Evolutionary conservation across 2,797 vertebrate genomes (phyloP), one percentile per base, ranked within the genome.

Genomic region (Hylomyscus alleni): DNA sequence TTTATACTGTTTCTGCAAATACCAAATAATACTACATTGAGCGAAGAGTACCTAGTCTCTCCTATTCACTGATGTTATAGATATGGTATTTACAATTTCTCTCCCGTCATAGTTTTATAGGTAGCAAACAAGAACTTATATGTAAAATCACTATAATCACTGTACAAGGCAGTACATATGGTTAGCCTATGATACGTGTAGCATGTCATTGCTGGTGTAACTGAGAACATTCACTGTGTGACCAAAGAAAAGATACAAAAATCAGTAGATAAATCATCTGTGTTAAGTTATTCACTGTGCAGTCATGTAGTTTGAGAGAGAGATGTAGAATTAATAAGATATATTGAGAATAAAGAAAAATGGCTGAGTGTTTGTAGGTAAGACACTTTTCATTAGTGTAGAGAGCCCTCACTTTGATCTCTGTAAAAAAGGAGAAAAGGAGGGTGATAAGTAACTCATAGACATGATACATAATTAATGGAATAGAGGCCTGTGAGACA

Each of bases 21-120:
- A 15, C 69, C 56, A 93, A 94, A 84, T 65, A 69, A 82, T 58
- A 77, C 75, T 82, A 85, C 67, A 96, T 85, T 91, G 69, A 47
- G 24, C 37, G 76, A 75, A 14, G 13, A 54, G 11, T 62, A 72
- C 40, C 72, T 91, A 92, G 73, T 90, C 40, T 90, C 88, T 24
- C 12, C 37, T 93, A 56, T 50, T 1, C 34, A 77, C 22, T 60
- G 50, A 80, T 31, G 15, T 87, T 77, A 52, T 54, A 80, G 47
- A 90, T 76, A 31, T 80, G 4, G 29, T 85, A 69, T 77, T 73
- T 44, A 75, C 19, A 88, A 87, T 50, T 72, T 92, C 77, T 13
- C 19, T 83, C 56, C 91, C 72, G 84, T 95, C 26, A 60, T n/a
- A 91, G 60, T 77, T 95, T 65, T 81, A 26, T 56, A 94, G 65